These are phyloP conservation scores for Crossaster papposus DNA, from an alignment of 53 echinoderm and acorn worm species.

Conservation along the genomic window DNA sequence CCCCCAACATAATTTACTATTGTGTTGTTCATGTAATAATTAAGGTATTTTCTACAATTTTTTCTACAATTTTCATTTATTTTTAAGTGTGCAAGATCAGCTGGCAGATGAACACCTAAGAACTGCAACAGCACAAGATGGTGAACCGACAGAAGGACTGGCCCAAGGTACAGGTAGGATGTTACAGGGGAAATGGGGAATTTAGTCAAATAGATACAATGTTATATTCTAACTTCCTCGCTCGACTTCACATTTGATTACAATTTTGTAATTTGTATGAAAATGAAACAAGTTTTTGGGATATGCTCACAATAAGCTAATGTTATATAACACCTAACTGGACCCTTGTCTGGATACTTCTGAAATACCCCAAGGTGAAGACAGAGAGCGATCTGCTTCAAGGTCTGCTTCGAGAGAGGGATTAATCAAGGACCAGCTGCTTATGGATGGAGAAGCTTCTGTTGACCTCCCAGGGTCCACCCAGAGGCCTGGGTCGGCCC, in stretches of 20 bases:
- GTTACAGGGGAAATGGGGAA: background rate
- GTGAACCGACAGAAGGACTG: background rate
- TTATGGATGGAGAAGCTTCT: slow-evolving; percentile 14
- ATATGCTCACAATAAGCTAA: too few species aligned
- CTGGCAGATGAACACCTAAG: slow-evolving; percentile 27
- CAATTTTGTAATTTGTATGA: too few species aligned
- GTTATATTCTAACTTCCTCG: too few species aligned
- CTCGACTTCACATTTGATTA: too few species aligned
- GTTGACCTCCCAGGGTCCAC: too few species aligned
- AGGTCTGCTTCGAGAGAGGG: slow-evolving; percentile 26
- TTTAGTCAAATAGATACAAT: background rate
- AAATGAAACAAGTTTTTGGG: too few species aligned
- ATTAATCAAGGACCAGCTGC: slow-evolving; percentile 6
- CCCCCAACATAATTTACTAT: too few species aligned
- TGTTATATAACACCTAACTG: too few species aligned
- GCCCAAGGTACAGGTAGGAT: slow-evolving; percentile 18
- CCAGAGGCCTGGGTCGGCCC: slow-evolving; percentile 17
- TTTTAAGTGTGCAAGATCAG: slow-evolving; percentile 35
- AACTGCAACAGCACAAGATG: slow-evolving; percentile 45
- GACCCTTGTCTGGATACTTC: too few species aligned
- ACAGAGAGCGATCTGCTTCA: slow-evolving; percentile 16
- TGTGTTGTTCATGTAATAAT: too few species aligned
- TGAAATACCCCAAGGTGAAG: slow-evolving; percentile 31
- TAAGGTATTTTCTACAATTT: background rate
- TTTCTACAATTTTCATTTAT: background rate